Conservation (phyloP, 2,113 vertebrate species). For the Petrocephalus microphthalmus region DNA sequence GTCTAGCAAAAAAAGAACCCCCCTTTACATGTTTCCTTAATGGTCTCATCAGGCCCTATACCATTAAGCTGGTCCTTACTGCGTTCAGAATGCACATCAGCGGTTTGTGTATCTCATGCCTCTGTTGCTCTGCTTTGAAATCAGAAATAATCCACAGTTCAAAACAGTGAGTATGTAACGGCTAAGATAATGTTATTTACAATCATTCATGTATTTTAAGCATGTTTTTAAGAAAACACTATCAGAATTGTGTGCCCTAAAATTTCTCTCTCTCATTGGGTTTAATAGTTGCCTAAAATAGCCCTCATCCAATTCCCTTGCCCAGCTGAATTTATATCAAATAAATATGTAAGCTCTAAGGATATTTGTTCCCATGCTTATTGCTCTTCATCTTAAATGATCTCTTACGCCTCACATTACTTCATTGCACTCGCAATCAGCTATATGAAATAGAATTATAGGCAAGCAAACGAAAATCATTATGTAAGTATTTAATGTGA, state of each 20-base stretch:
- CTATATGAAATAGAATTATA: background rate
- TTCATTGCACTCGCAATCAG: background rate
- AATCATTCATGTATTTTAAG: background rate
- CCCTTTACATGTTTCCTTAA: background rate
- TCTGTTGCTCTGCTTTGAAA: background rate
- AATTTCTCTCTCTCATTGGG: background rate
- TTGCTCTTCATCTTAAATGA: background rate
- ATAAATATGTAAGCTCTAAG: background rate
- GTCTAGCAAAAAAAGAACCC: background rate
- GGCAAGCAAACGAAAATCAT: background rate
- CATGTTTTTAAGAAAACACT: background rate
- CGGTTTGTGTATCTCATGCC: background rate
- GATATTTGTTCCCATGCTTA: background rate
- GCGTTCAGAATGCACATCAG: background rate
- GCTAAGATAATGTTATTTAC: background rate
- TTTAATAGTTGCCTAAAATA: background rate
- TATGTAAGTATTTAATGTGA: background rate
- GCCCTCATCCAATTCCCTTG: background rate
- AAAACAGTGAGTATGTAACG: background rate
- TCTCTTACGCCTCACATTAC: background rate
- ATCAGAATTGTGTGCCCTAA: background rate
- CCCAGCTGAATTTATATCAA: background rate
- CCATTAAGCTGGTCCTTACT: background rate
- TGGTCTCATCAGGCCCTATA: background rate
- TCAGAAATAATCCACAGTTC: background rate